Conservation (phyloP, 2,113 vertebrate species). For the Callorhinus ursinus region DNA sequence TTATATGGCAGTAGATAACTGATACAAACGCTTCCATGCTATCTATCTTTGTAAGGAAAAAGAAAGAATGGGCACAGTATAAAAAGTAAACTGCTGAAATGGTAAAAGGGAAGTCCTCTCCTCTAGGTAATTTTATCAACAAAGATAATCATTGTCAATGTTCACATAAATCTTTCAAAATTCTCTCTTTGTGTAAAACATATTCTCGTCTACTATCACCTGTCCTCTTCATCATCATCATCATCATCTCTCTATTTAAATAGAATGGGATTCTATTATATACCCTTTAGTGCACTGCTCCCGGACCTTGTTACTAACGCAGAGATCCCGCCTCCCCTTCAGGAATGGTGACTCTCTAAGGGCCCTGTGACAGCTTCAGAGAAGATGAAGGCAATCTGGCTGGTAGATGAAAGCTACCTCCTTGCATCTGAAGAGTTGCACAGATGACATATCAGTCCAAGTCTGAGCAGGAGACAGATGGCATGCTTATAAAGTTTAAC, state of each 20-base stretch:
- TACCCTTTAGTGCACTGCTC: not conserved
- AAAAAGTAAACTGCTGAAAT: not conserved
- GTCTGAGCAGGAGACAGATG: not conserved
- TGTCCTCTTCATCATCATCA: not conserved
- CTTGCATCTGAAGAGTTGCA: not conserved
- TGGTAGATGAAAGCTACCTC: not conserved
- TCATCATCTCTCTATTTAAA: not conserved
- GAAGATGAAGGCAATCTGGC: not conserved
- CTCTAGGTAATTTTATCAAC: not conserved
- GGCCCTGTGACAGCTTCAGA: not conserved
- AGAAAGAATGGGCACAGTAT: not conserved
- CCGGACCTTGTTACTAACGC: not conserved
- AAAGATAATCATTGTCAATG: not conserved
- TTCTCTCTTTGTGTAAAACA: not conserved
- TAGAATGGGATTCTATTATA: not conserved
- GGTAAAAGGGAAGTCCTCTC: too few relatives aligned
- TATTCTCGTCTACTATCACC: not conserved
- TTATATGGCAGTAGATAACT: not conserved
- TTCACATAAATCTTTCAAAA: not conserved
- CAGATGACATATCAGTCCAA: not conserved
- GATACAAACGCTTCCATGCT: not conserved
- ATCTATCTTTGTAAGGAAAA: not conserved
- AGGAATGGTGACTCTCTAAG: not conserved
- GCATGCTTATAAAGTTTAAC: not conserved
- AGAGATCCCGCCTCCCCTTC: not conserved